These are phyloP conservation scores for Aldrovandia affinis DNA, from an alignment of 2,797 vertebrate species.

Conservation along the genomic window DNA sequence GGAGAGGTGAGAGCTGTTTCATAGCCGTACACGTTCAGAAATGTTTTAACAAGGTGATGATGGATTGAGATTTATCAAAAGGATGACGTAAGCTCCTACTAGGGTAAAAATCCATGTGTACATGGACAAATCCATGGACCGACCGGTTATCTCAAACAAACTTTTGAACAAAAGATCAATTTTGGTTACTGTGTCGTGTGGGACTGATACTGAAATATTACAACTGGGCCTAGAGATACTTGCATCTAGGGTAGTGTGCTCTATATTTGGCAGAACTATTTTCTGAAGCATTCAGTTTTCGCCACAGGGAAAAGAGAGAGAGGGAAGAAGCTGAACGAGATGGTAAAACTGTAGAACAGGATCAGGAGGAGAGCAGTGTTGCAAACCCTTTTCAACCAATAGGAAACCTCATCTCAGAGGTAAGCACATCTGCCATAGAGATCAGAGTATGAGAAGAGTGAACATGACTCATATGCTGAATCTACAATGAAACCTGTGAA, in stretches of 20 bases:
- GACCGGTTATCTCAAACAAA: too few species aligned
- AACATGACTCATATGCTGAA: neutral
- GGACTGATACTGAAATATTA: too few species aligned
- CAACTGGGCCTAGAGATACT: too few species aligned
- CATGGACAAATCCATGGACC: neutral
- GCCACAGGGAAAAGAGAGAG: neutral
- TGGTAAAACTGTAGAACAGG: neutral
- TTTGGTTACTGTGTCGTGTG: too few species aligned
- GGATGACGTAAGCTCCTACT: neutral
- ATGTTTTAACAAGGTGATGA: neutral
- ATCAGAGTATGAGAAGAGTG: neutral
- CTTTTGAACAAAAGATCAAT: too few species aligned
- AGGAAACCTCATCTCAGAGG: neutral
- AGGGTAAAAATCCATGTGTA: neutral
- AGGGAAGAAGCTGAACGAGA: neutral
- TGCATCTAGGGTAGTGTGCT: too few species aligned
- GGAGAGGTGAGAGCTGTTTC: slow-evolving; percentile 64
- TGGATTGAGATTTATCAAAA: neutral
- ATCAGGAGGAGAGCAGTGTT: neutral
- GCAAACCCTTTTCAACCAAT: neutral
- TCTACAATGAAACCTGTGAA: too few species aligned
- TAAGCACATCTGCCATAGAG: neutral
- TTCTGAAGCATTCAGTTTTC: too few species aligned
- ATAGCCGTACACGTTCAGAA: neutral
- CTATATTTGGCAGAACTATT: too few species aligned